A percentile compares a stretch with the other conserved stretches of the same genome.
Conservation (phyloP, 2,888 invertebrate species). For the Timema cristinae region DNA sequence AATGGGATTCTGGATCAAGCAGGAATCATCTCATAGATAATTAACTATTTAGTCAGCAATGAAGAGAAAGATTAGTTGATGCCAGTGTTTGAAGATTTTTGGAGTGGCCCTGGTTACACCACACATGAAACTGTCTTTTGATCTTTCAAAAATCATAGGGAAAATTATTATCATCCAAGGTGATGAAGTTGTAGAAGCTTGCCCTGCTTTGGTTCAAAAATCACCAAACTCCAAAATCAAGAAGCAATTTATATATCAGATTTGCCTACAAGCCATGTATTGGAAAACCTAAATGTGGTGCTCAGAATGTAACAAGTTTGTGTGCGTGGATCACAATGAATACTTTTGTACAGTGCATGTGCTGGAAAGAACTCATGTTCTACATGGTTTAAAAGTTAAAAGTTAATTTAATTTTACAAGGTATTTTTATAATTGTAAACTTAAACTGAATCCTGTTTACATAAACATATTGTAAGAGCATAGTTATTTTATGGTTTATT, state of each 20-base stretch:
- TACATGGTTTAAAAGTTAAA: background rate
- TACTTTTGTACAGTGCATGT: background rate
- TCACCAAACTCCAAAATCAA: background rate
- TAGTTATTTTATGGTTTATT: too few relatives aligned
- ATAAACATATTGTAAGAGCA: too few relatives aligned
- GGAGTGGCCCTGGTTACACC: background rate
- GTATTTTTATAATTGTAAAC: too few relatives aligned
- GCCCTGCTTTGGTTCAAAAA: background rate
- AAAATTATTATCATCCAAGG: background rate
- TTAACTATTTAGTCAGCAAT: background rate
- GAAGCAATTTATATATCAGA: slow-evolving; percentile 4
- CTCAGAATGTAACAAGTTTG: background rate
- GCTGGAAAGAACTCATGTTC: background rate
- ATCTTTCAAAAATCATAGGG: background rate
- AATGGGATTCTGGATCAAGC: background rate
- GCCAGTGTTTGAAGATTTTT: background rate
- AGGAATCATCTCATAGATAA: background rate
- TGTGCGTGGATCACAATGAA: background rate
- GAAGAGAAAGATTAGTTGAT: background rate
- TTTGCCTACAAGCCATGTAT: background rate
- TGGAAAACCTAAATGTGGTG: background rate
- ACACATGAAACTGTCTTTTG: background rate
- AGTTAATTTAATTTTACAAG: too few relatives aligned
- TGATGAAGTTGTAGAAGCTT: background rate
- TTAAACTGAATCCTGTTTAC: too few relatives aligned